These are phyloP conservation scores for Tenrec ecaudatus DNA, from an alignment of 2,113 vertebrate genomes.

Conservation along the genomic window DNA sequence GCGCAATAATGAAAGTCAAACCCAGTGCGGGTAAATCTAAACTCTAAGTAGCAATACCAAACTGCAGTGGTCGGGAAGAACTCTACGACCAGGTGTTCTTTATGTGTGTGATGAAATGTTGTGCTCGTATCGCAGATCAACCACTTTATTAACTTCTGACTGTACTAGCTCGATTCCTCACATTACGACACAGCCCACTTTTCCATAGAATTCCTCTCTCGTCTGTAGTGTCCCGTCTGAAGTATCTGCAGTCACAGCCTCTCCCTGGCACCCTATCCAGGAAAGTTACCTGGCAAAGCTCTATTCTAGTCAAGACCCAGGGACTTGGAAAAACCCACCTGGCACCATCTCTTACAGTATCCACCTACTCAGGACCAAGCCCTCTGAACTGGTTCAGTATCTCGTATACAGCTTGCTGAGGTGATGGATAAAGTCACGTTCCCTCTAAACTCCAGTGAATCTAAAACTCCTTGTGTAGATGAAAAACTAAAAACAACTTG, in stretches of 20 bases:
- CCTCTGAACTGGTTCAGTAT: background rate
- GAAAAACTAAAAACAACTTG: background rate
- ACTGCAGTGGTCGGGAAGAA: background rate
- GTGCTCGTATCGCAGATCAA: background rate
- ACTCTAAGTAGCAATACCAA: background rate
- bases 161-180: background rate
- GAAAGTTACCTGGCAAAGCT: background rate
- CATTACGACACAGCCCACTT: background rate
- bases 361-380: background rate
- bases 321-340: background rate
- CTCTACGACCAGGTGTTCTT: background rate
- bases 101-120: background rate
- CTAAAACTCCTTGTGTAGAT: conserved; percentile 15
- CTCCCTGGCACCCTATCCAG: background rate
- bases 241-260: background rate
- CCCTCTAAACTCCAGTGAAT: background rate
- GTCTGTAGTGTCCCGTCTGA: background rate
- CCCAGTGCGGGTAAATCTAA: background rate
- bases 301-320: background rate
- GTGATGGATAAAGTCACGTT: background rate
- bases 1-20: conserved; percentile 37
- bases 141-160: background rate
- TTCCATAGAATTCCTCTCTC: background rate
- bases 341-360: background rate
- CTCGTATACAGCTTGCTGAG: background rate